Evolutionary conservation across 1,140 invertebrate genomes (phyloP).

Genomic region (Hylaeus anthracinus): DNA sequence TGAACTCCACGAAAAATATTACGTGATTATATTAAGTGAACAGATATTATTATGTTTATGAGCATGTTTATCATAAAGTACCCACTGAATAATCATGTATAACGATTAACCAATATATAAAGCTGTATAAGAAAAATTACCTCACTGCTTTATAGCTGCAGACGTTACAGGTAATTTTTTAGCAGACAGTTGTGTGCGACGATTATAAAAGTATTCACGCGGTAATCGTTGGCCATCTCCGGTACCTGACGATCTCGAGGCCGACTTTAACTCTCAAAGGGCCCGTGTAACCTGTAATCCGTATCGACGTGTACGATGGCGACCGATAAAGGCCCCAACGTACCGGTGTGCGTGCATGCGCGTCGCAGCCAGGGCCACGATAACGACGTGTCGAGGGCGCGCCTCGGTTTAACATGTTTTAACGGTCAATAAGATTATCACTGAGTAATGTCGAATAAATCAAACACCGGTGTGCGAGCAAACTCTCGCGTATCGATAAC

Average conservation of each 20-base stretch:
- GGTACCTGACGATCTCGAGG: too few relatives aligned
- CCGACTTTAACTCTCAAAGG: not conserved
- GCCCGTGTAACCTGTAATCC: not conserved
- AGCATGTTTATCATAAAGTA: too few relatives aligned
- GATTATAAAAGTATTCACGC: too few relatives aligned
- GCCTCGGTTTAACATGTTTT: constrained; percentile 73
- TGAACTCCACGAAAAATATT: not conserved
- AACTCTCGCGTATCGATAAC: constrained; percentile 63
- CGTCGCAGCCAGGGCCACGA: constrained; percentile 49
- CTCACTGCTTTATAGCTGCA: too few relatives aligned
- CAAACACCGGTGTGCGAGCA: constrained; percentile 56
- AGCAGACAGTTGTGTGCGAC: too few relatives aligned
- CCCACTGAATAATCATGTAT: too few relatives aligned
- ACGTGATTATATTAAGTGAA: too few relatives aligned
- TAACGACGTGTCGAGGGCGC: constrained; percentile 64
- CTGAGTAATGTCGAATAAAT: constrained; percentile 71
- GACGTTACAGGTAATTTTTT: too few relatives aligned
- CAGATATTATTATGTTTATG: too few relatives aligned
- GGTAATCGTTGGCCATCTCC: too few relatives aligned
- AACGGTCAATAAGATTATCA: constrained; percentile 75
- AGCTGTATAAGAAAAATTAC: too few relatives aligned
- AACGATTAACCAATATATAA: too few relatives aligned
- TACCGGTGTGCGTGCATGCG: constrained; percentile 51
- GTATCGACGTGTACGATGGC: constrained; percentile 33
- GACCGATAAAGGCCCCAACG: constrained; percentile 48